Base-by-base conservation (phyloP, 1,140 invertebrate species). In the Acromyrmex charruanus region DNA sequence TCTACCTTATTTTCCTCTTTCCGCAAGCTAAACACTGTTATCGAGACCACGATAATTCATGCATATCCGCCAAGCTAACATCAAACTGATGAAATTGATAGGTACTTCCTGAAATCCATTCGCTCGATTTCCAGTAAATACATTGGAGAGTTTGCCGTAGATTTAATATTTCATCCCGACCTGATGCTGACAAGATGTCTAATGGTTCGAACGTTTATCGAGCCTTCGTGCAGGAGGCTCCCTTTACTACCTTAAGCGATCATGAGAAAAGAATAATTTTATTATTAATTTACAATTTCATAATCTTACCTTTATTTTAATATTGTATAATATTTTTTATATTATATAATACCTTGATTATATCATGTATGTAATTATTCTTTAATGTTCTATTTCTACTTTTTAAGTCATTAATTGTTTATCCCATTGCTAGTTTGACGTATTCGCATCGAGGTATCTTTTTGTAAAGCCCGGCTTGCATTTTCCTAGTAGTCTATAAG, bases 41-140 rank as follows among this genome's bases (percentile, higher is more conserved):
- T 84, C 18, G 25, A 31, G 35, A 31, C 31, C 69, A 72, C 10
- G 53, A 74, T 74, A 74, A 74, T 72, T 82, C 53, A 74, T 75
- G 28, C 25, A 61, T 61, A 84, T 84, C 69, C 69, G 53, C 69
- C 35, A n/a, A 25, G 77, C 51, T 55, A 68, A 68, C 28, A 68
- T 86, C 65, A 58, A 35, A n/a, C n/a, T 31, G 81, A 63, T 49
- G 18, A 31, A 58, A 59, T 59, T 35, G 63, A 86, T 84, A 84
- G 68, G 2, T 53, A 28, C 18, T 35, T 84, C 21, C 18, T 81
- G 51, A 49, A 35, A 63, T 75, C 4, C 49, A 51, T 25, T 49
- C 39, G 35, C 7, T 35, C 28, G 80, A 49, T 49, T 80, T 80
- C 16, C 12, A 14, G 49, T 51, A 55, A 58, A 3, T 16, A 55